Conservation (phyloP, 2,113 vertebrate species). For the Mungos mungo region DNA sequence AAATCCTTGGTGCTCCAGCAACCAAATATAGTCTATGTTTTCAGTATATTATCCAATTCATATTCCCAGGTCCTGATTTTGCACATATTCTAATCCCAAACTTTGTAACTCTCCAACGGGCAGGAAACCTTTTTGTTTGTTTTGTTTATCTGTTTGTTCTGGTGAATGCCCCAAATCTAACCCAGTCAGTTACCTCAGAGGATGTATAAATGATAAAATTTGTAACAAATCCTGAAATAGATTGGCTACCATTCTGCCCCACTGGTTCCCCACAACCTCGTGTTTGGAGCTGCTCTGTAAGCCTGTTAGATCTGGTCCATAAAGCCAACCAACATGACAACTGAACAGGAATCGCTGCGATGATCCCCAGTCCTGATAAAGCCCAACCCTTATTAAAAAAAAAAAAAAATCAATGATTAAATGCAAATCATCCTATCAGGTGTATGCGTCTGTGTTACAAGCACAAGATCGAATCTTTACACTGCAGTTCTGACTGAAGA, state of each 20-base stretch:
- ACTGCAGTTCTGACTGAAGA: not conserved
- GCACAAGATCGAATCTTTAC: not conserved
- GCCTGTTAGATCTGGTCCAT: conserved; percentile 68
- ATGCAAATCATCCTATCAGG: not conserved
- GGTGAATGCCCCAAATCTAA: not conserved
- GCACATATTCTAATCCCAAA: conserved; percentile 26
- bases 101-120: not conserved
- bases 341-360: conserved; percentile 64
- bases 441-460: not conserved
- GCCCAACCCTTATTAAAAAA: conserved; percentile 51
- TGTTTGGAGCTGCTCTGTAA: conserved; percentile 59
- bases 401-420: not conserved
- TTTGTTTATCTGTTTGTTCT: not conserved
- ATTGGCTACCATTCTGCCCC: not conserved
- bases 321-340: conserved; percentile 67
- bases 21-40: conserved; percentile 32
- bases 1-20: conserved; percentile 58
- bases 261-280: conserved; percentile 56
- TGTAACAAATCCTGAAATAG: not conserved
- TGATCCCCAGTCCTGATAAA: conserved; percentile 72
- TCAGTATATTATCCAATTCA: not conserved
- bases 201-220: not conserved
- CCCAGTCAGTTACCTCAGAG: not conserved
- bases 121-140: not conserved
- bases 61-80: not conserved